Base-by-base conservation (phyloP, 1,140 invertebrate genomes). In the Drosophila tani region DNA sequence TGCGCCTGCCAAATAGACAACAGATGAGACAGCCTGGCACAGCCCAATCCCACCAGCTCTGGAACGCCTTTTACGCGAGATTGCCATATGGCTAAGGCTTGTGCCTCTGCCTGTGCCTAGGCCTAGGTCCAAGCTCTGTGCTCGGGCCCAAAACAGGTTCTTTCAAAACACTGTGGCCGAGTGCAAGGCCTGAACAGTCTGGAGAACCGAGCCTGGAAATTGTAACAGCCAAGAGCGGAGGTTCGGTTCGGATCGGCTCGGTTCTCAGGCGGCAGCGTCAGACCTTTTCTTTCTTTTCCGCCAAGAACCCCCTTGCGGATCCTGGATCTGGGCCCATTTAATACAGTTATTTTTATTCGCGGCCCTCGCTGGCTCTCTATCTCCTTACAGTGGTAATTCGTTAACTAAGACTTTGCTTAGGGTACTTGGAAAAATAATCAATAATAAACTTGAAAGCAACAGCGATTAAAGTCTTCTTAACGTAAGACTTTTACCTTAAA, bases 251-350 rank as follows among this genome's bases (percentile, higher is more conserved):
- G 35, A n/a, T 51, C 19, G 41, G 58, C n/a, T 58, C 19, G 41
- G 58, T 79, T 79, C 77, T 82, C 65, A 63, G 69, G 65, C 81
- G 49, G 43, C 69, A 21, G 43, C 24, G 56, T 53, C 35, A 49
- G 64, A 79, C 60, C 77, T 69, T 64, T 59, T 56, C 55, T 46
- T 46, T 41, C 24, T 35, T 21, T 41, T 19, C 64, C 27, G 46
- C 73, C 51, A 40, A 53, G 43, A 60, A n/a, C 27, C 27, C 29
- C 27, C 29, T 41, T 56, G 46, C 63, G 46, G 55, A 74, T 78
- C 84, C 85, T 88, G 77, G 78, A 63, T 74, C 78, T 88, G 74
- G 69, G 75, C 83, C 83, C 85, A 90, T 90, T 90, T 90, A 90
- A 91, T 90, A 90, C 85, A 90, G 85, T 90, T 90, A 90, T 75